Evolutionary conservation across 2,888 invertebrate species (phyloP).

Genomic region (Deilephila porcellus): DNA sequence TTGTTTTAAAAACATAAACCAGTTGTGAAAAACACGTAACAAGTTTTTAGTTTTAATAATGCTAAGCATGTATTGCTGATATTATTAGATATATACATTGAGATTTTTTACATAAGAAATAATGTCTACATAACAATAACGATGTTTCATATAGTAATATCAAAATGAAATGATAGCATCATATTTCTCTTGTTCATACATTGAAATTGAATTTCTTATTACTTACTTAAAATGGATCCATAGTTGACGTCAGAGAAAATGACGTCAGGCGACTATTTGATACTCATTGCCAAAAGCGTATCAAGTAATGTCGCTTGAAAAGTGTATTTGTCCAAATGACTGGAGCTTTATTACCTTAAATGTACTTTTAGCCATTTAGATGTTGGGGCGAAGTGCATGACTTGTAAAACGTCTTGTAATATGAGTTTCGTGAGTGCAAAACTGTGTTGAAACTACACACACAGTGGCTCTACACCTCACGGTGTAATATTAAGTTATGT

Average conservation of each 20-base stretch:
- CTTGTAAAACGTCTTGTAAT: conserved; percentile 1
- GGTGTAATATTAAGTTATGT: background rate
- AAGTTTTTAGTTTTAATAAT: too few species aligned
- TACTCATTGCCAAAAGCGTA: conserved; percentile 46
- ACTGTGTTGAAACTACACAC: background rate
- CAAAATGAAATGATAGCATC: background rate
- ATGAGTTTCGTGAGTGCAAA: conserved; percentile 15
- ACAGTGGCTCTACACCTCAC: background rate
- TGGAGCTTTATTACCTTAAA: conserved; percentile 11
- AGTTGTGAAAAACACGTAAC: too few species aligned
- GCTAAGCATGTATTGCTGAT: too few species aligned
- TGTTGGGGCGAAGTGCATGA: background rate
- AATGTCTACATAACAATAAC: too few species aligned
- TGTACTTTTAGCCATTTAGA: conserved; percentile 11
- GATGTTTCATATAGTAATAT: background rate
- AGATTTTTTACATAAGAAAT: too few species aligned
- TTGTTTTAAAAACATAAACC: too few species aligned
- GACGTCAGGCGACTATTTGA: conserved; percentile 49
- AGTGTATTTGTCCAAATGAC: conserved; percentile 35
- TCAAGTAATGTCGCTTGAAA: conserved; percentile 43
- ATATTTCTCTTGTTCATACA: conserved; percentile 2
- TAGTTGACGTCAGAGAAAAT: conserved; percentile 50
- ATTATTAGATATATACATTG: too few species aligned
- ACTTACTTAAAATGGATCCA: conserved; percentile 28
- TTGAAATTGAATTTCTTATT: conserved; percentile 4